Percentiles rank a stretch among this genome's conserved stretches.
Evolutionary conservation across 2,797 vertebrate species (phyloP).

Genomic region (Smutsia temminckii): DNA sequence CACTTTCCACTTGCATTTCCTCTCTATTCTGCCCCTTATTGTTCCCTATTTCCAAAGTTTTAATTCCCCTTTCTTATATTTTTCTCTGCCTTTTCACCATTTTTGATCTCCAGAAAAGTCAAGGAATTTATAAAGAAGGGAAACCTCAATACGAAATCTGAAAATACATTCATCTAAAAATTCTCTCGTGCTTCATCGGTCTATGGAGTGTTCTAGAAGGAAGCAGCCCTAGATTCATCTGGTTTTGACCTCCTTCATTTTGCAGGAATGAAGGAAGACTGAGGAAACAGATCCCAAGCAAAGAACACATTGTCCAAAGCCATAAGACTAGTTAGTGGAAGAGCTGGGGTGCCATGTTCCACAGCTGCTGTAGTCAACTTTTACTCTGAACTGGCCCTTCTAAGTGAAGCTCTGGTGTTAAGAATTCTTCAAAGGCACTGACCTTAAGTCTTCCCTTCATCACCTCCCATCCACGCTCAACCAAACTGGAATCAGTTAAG

Average conservation of each 20-base stretch:
- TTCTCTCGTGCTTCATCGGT: neutral
- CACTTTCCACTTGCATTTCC: neutral
- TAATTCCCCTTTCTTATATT: neutral
- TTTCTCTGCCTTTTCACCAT: neutral
- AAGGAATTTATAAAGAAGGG: neutral
- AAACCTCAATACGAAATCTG: neutral
- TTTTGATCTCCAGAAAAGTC: neutral
- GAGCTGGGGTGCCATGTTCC: neutral
- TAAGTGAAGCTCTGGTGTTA: neutral
- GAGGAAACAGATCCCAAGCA: neutral
- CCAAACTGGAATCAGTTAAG: neutral
- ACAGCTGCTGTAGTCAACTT: fast-evolving
- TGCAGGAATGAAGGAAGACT: neutral
- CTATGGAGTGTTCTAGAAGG: neutral
- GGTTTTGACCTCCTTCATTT: neutral
- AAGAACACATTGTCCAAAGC: neutral
- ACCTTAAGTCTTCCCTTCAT: neutral
- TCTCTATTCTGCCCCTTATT: neutral
- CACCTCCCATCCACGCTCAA: neutral
- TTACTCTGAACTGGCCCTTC: neutral
- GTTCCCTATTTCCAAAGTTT: neutral
- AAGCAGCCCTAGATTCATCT: neutral
- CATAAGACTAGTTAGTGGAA: neutral
- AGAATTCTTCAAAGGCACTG: neutral
- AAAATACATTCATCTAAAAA: neutral